These are phyloP conservation scores for Sebastes schlegelii DNA, from an alignment of 2,113 vertebrate genomes.

Conservation along the genomic window DNA sequence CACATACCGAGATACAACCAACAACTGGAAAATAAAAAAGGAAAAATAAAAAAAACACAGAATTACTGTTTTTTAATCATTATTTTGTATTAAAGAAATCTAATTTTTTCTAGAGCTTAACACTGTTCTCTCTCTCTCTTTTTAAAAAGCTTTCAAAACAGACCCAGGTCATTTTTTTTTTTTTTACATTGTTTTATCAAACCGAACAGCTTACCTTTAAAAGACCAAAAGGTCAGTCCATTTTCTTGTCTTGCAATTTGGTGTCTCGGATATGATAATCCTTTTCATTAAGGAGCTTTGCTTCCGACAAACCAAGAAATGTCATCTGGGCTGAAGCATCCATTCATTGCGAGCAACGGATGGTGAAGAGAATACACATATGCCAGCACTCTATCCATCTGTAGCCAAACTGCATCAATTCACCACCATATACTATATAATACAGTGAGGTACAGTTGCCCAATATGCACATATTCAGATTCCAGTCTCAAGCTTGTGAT, in stretches of 20 bases:
- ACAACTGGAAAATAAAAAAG: slow-evolving; percentile 53
- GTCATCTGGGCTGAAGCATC: slow-evolving; percentile 59
- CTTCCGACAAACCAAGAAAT: slow-evolving; percentile 55
- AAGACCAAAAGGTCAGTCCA: slow-evolving; percentile 70
- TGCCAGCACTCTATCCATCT: slow-evolving; percentile 55
- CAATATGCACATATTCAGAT: slow-evolving; percentile 50
- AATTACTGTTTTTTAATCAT: slow-evolving; percentile 48
- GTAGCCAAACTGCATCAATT: slow-evolving; percentile 34
- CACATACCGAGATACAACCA: slow-evolving; percentile 73
- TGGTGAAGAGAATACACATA: slow-evolving; percentile 48
- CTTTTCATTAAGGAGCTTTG: slow-evolving; percentile 62
- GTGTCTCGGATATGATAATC: slow-evolving; percentile 61
- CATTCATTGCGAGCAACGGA: slow-evolving; percentile 39
- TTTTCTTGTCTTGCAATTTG: slow-evolving; percentile 65
- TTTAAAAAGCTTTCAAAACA: slow-evolving; percentile 65
- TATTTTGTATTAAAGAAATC: slow-evolving; percentile 66
- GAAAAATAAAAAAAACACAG: slow-evolving; percentile 55
- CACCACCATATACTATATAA: slow-evolving; percentile 27
- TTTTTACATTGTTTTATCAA: slow-evolving; percentile 59
- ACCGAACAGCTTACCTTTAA: slow-evolving; percentile 75
- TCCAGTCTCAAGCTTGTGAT: slow-evolving; percentile 37
- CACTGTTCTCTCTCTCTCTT: slow-evolving; percentile 42
- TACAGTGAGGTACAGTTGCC: slow-evolving; percentile 46
- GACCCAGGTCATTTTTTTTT: slow-evolving; percentile 10
- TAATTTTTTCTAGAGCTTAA: slow-evolving; percentile 53